Evolutionary conservation across 2,888 invertebrate genomes (phyloP), one percentile per base, ranked within the genome.

Genomic region (Dicyrtoma fusca): DNA sequence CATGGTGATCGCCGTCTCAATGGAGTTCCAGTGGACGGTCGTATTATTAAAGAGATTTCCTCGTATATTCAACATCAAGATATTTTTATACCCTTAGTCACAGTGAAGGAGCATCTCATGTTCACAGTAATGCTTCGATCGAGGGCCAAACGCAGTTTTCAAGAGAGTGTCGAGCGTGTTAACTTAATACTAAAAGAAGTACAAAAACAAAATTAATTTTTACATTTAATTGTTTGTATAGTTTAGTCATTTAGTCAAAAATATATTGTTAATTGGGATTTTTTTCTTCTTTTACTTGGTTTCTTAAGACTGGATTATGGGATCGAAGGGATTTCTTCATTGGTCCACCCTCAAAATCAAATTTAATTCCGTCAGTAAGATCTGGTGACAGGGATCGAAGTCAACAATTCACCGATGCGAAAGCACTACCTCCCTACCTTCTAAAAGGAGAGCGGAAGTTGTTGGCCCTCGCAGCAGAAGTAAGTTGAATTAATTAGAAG

Each of bases 81-180:
- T 21, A 13, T 17, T 25, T 49, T 47, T 26, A 14, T 64, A 11
- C 47, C 49, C 1, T 23, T 23, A 10, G 25, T 64, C 17, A 64
- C 64, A 4, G 49, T 49, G 0, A 23, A 49, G 26, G 64, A 64
- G 26, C 64, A 64, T 25, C n/a, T 64, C 5, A 49, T 64, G 47
- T 64, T 64, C 26, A 64, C n/a, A 14, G 49, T 47, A 5, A 64
- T 47, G 25, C 64, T 64, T 25, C 64, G 64, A 47, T 23, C 47
- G 17, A 47, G 45, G 26, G 47, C 23, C 49, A n/a, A 47, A 49
- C 23, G 19, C 13, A 14, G 21, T 1, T 21, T 1, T 14, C 1
- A 23, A 11, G 14, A 64, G 6, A 17, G 21, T 13, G 25, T 55
- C 23, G 13, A 23, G 1, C 21, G 21, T 3, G 55, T 45, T 49